Evolutionary conservation across 2,888 invertebrate genomes (phyloP).

Genomic region (Actias luna): DNA sequence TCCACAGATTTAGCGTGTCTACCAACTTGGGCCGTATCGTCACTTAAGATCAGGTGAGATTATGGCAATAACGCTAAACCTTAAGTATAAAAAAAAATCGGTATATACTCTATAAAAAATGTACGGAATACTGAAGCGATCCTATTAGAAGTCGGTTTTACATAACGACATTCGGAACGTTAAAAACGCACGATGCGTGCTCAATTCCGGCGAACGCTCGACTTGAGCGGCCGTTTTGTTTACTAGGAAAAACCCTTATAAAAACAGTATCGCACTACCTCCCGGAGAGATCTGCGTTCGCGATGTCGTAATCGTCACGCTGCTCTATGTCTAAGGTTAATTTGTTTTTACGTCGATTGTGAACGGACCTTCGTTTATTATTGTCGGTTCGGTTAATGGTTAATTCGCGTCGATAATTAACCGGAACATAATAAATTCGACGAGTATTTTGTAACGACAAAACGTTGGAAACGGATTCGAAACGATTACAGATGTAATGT

Average conservation of each 20-base stretch:
- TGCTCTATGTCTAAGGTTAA: not conserved
- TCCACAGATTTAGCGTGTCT: no score
- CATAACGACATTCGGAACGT: no score
- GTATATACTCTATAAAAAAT: no score
- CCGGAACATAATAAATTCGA: constrained; percentile 2
- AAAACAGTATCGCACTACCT: not conserved
- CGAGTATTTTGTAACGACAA: not conserved
- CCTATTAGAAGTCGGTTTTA: no score
- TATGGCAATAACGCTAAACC: no score
- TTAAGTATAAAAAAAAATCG: no score
- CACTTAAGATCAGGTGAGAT: no score
- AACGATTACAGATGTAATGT: constrained; percentile 7
- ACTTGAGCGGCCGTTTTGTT: no score
- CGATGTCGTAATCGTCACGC: constrained; percentile 3
- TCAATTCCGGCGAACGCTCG: no score
- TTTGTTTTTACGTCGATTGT: constrained; percentile 2
- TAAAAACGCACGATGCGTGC: no score
- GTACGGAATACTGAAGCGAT: no score
- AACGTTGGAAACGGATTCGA: not conserved
- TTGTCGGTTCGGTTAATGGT: not conserved
- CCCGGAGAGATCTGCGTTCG: not conserved
- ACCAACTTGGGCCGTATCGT: no score
- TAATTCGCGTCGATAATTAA: not conserved
- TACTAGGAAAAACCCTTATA: not conserved
- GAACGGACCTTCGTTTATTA: constrained; percentile 2